phyloP scores from a whole-genome alignment of 1,140 invertebrate species.

The Bombus turneri region DNA sequence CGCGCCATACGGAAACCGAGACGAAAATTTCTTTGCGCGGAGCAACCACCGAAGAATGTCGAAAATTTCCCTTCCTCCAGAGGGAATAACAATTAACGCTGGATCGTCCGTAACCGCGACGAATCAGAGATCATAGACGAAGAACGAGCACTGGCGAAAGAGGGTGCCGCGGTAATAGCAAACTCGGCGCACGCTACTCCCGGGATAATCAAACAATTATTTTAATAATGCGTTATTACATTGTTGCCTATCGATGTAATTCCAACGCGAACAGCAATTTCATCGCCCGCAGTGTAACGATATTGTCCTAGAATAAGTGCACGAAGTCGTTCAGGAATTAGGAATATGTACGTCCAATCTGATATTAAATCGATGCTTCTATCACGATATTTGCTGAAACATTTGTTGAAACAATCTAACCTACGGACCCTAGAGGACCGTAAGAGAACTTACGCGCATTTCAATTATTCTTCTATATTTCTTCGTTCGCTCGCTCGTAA shows the following conservation, averaged over 20 bases:
- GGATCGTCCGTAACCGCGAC: background rate
- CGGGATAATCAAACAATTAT: conserved; percentile 41
- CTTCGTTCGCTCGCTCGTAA: too few relatives aligned
- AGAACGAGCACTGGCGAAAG: background rate
- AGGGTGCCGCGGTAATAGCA: background rate
- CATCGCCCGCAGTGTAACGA: conserved; percentile 21
- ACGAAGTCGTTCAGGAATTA: background rate
- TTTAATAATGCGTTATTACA: conserved; percentile 48
- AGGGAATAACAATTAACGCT: background rate
- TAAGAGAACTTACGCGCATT: too few relatives aligned
- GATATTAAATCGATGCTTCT: background rate
- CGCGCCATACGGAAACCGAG: background rate
- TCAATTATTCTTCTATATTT: too few relatives aligned
- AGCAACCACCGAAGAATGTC: background rate
- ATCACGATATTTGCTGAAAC: background rate
- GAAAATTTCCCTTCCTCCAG: background rate
- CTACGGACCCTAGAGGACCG: too few relatives aligned
- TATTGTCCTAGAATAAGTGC: background rate
- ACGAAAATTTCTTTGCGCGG: background rate
- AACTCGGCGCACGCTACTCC: conserved; percentile 3
- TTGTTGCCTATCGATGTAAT: conserved; percentile 41
- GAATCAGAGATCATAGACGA: background rate
- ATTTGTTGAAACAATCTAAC: background rate
- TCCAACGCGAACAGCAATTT: conserved; percentile 11
- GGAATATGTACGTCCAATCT: background rate